Evolutionary conservation across 2,888 invertebrate species (phyloP).

Genomic region (Lithosia quadra): DNA sequence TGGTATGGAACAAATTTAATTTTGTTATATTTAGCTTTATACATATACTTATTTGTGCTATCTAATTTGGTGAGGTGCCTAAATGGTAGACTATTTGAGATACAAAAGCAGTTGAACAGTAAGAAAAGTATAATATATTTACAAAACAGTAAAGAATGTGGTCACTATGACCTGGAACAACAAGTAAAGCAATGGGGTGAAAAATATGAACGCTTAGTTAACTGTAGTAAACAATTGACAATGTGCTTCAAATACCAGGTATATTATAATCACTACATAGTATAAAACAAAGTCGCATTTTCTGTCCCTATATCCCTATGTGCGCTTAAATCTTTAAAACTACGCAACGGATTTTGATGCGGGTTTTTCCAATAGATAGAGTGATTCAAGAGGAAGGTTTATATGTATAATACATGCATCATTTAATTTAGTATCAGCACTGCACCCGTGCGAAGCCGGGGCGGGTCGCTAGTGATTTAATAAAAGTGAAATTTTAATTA

Average conservation of each 20-base stretch:
- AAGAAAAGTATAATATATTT: neutral
- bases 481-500: neutral
- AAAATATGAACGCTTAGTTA: slow-evolving; percentile 19
- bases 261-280: no score
- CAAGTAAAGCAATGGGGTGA: neutral
- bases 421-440: no score
- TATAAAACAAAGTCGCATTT: no score
- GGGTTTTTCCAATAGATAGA: no score
- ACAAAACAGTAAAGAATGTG: neutral
- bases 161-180: neutral
- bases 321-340: no score
- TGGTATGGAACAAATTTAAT: slow-evolving; percentile 8
- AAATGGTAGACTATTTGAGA: neutral
- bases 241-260: neutral
- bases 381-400: no score
- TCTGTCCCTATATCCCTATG: no score
- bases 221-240: slow-evolving; percentile 25
- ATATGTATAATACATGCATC: no score
- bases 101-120: neutral
- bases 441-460: no score
- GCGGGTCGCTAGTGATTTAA: no score
- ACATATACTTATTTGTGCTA: neutral
- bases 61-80: slow-evolving; percentile 1
- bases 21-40: slow-evolving; percentile 12
- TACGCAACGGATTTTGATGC: no score